A percentile compares a stretch with the other conserved stretches of the same genome.
phyloP scores from a whole-genome alignment of 1,140 invertebrate genomes.

The Pseudomyrmex pallidus region DNA sequence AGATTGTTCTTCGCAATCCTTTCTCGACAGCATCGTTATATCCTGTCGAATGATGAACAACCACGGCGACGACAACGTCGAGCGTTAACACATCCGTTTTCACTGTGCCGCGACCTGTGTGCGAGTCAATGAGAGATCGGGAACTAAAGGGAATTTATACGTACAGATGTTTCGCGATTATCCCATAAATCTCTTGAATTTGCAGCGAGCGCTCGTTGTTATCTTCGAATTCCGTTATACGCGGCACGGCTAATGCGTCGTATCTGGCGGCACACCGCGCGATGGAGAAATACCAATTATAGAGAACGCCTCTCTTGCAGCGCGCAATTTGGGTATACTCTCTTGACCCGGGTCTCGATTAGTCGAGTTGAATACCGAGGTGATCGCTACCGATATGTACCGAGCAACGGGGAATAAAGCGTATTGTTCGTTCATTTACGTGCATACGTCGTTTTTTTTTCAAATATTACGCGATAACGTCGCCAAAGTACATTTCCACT shows the following conservation, averaged over 20 bases:
- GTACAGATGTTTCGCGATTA: slow-evolving; percentile 26
- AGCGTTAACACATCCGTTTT: slow-evolving; percentile 1
- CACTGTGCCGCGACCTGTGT: background rate
- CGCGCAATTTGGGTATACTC: slow-evolving; percentile 32
- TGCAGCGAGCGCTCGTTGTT: background rate
- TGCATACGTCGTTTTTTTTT: background rate
- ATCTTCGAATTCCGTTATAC: slow-evolving; percentile 18
- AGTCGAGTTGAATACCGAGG: background rate
- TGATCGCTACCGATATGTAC: background rate
- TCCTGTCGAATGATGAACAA: background rate
- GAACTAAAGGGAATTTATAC: background rate
- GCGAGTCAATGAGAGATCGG: background rate
- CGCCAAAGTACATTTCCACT: background rate
- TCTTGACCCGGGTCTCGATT: slow-evolving; percentile 20
- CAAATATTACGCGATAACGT: slow-evolving; percentile 9
- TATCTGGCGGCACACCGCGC: background rate
- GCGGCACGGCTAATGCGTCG: background rate
- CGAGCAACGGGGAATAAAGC: background rate
- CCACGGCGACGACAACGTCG: background rate
- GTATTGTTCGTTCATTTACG: background rate
- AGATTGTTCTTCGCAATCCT: no score
- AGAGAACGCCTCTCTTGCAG: background rate
- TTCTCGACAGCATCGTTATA: slow-evolving; percentile 6
- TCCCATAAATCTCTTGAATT: slow-evolving; percentile 11
- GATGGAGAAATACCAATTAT: slow-evolving; percentile 17